Evolutionary conservation across 2,797 vertebrate species (phyloP).

Genomic region (Podargus strigoides): DNA sequence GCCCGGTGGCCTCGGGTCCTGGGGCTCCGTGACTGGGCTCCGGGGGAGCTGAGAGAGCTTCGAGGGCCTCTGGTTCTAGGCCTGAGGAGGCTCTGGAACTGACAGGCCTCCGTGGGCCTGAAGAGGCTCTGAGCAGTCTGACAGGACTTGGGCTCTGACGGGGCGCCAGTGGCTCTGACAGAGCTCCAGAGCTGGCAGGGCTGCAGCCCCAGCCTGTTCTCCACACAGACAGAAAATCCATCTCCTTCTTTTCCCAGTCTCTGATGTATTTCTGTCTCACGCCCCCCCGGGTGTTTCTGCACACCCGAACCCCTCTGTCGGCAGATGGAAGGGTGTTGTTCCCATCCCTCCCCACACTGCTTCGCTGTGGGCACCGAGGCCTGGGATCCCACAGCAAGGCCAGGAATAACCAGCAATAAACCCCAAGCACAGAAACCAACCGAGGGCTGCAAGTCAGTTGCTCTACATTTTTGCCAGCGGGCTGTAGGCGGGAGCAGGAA

Average conservation of each 20-base stretch:
- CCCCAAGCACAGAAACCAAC: neutral
- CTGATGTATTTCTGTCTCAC: too few species aligned
- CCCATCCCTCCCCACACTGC: accelerated
- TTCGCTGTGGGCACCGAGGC: neutral
- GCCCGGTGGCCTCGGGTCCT: too few species aligned
- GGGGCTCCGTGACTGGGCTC: neutral
- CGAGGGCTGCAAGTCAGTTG: accelerated
- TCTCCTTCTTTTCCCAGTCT: neutral
- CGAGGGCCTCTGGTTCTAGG: neutral
- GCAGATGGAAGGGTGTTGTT: neutral
- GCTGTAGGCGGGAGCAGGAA: neutral
- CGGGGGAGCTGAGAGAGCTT: neutral
- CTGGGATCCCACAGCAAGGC: neutral
- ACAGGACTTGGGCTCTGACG: neutral
- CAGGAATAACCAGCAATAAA: neutral
- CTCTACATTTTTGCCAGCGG: neutral
- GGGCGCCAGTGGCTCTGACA: neutral
- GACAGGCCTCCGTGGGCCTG: neutral
- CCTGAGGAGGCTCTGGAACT: neutral
- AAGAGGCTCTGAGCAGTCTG: too few species aligned
- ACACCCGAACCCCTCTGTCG: neutral
- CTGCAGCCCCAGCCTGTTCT: neutral
- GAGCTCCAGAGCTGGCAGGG: too few species aligned
- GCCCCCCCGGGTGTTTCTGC: neutral
- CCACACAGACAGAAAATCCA: neutral